Evolutionary conservation across 2,888 invertebrate genomes (phyloP).

Genomic region (Ashinkailepas kermadecensis): DNA sequence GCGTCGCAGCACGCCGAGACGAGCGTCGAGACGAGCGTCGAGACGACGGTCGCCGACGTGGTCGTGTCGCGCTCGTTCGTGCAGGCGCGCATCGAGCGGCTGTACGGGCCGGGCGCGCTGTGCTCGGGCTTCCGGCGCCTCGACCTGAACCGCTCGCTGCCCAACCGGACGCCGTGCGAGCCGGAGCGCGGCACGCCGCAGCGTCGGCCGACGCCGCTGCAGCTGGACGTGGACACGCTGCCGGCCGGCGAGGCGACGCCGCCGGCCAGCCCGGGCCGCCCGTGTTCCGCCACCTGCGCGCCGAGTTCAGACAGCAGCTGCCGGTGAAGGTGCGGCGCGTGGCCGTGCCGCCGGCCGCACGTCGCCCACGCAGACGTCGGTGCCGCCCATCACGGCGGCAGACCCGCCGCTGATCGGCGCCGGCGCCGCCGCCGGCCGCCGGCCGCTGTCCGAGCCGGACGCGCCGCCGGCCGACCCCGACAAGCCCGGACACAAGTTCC

Average conservation of each 20-base stretch:
- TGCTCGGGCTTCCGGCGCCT: constrained; percentile 63
- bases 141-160: constrained; percentile 42
- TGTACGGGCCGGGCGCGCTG: constrained; percentile 78
- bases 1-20: constrained; percentile 26
- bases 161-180: constrained; percentile 22
- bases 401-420: constrained; percentile 10
- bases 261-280: constrained; percentile 16
- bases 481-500: neutral
- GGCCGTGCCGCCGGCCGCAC: neutral
- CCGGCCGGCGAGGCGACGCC: neutral
- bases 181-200: no score
- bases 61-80: constrained; percentile 56
- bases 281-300: constrained; percentile 70
- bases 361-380: neutral
- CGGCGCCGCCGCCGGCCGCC: neutral
- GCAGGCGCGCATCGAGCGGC: constrained; percentile 75
- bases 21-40: no score
- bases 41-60: constrained; percentile 23
- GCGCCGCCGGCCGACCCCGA: neutral
- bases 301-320: constrained; percentile 77
- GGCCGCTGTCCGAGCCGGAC: neutral
- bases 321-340: constrained; percentile 25
- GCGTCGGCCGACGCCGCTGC: constrained; percentile 14
- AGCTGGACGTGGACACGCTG: constrained; percentile 11
- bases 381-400: constrained; percentile 14